These are phyloP conservation scores for Sapajus apella DNA, from an alignment of 2,113 vertebrate species.

Conservation along the genomic window DNA sequence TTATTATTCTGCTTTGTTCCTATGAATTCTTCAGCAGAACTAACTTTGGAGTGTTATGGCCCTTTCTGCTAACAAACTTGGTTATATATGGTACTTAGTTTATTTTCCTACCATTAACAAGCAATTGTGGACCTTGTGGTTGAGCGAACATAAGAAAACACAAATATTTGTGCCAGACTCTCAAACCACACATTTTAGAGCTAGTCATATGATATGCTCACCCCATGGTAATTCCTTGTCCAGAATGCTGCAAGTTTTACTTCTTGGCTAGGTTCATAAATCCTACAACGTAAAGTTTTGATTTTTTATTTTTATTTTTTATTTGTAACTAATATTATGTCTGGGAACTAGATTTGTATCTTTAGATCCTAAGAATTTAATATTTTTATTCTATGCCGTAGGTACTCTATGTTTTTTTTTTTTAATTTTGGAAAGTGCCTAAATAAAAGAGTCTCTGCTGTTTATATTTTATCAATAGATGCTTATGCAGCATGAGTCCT, in stretches of 20 bases:
- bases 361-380: background rate
- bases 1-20: background rate
- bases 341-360: background rate
- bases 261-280: background rate
- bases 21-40: background rate
- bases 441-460: background rate
- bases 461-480: background rate
- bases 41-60: background rate
- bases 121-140: background rate
- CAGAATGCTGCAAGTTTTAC: background rate
- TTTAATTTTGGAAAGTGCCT: background rate
- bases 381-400: background rate
- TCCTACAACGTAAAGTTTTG: background rate
- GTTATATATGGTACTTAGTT: background rate
- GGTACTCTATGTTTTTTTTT: background rate
- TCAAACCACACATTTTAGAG: background rate
- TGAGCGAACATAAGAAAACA: background rate
- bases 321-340: background rate
- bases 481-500: background rate
- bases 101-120: background rate
- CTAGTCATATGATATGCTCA: background rate
- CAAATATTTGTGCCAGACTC: background rate
- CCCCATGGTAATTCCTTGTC: background rate
- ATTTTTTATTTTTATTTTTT: conserved; percentile 1
- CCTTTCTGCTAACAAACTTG: background rate